Percentiles rank a stretch among this genome's conserved stretches.
phyloP scores from a whole-genome alignment of 2,797 vertebrate species.

The Spondyliosoma cantharus region DNA sequence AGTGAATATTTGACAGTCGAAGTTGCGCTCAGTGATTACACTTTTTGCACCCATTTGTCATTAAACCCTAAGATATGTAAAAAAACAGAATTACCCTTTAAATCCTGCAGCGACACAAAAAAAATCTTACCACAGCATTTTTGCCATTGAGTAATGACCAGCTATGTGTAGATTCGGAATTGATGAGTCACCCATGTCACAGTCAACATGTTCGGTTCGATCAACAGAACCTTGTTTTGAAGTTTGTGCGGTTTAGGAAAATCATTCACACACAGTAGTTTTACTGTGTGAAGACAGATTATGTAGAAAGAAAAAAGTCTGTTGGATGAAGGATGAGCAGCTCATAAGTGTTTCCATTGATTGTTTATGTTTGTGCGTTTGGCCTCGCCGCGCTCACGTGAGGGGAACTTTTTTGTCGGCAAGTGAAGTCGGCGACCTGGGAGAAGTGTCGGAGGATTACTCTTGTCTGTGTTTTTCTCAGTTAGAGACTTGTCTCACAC shows the following conservation, averaged over 20 bases:
- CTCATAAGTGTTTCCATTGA: slow-evolving; percentile 63
- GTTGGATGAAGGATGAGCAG: slow-evolving; percentile 57
- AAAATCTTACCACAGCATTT: background rate
- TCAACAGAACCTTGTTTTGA: slow-evolving; percentile 66
- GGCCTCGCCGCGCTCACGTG: slow-evolving; percentile 56
- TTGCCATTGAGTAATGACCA: background rate
- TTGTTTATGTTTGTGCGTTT: slow-evolving; percentile 63
- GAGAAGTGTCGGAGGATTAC: slow-evolving; percentile 49
- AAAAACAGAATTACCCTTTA: background rate
- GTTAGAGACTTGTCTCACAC: slow-evolving; percentile 42
- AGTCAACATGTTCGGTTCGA: slow-evolving; percentile 41
- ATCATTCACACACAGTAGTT: slow-evolving; percentile 31
- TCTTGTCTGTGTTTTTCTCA: slow-evolving; percentile 43
- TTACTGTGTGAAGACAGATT: slow-evolving; percentile 58
- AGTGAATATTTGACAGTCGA: no score
- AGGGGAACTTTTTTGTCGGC: slow-evolving; percentile 44
- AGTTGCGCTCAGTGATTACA: no score
- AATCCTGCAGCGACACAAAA: background rate
- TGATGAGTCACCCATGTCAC: slow-evolving; percentile 46
- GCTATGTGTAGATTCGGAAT: slow-evolving; percentile 33
- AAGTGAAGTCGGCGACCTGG: slow-evolving; percentile 49
- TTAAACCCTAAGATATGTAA: no score
- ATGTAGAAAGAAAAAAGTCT: slow-evolving; percentile 26
- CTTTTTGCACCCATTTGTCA: no score
- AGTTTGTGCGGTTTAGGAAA: slow-evolving; percentile 54